These are phyloP conservation scores for Ashinkailepas kermadecensis DNA, from an alignment of 2,888 invertebrate species.

Conservation along the genomic window DNA sequence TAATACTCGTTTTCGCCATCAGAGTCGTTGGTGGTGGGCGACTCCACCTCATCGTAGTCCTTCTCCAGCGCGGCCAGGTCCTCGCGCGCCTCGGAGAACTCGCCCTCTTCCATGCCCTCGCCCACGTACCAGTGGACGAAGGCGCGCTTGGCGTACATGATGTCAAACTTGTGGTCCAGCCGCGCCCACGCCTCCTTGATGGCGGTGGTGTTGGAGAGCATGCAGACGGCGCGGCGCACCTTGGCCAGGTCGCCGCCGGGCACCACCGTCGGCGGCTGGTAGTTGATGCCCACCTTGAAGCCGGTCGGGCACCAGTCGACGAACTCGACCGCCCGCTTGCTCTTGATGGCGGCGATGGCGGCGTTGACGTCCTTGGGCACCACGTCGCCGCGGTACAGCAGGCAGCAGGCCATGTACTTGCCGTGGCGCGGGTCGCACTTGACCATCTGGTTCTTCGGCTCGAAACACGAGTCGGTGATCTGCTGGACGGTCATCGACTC, in stretches of 20 bases:
- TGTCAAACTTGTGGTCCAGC: slow-evolving; percentile 50
- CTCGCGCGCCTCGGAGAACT: slow-evolving; percentile 29
- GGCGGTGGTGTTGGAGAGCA: slow-evolving; percentile 75
- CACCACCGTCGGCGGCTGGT: slow-evolving; percentile 54
- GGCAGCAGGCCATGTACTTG: slow-evolving; percentile 47
- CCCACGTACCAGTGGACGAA: slow-evolving; percentile 51
- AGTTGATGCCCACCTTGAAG: slow-evolving; percentile 47
- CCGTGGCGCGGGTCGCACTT: slow-evolving; percentile 42
- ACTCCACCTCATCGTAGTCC: slow-evolving; percentile 27
- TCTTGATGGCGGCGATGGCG: slow-evolving; percentile 43
- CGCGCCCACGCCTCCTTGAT: slow-evolving; percentile 54
- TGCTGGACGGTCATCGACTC: slow-evolving; percentile 41
- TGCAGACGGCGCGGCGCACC: slow-evolving; percentile 53
- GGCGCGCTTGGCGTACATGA: slow-evolving; percentile 51
- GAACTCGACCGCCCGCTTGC: slow-evolving; percentile 46
- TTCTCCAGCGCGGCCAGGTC: slow-evolving; percentile 27
- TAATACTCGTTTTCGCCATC: background rate
- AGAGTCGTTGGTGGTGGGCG: background rate
- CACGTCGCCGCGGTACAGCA: slow-evolving; percentile 48
- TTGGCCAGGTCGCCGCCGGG: slow-evolving; percentile 45
- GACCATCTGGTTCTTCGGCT: slow-evolving; percentile 35
- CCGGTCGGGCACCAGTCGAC: slow-evolving; percentile 48
- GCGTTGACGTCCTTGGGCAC: slow-evolving; percentile 45
- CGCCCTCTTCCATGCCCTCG: slow-evolving; percentile 30
- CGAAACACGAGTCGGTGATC: slow-evolving; percentile 46